A percentile compares a stretch with the other conserved stretches of the same genome.
These are phyloP conservation scores for Carcinoscorpius rotundicauda DNA, from an alignment of 1,140 invertebrate species.

Conservation along the genomic window DNA sequence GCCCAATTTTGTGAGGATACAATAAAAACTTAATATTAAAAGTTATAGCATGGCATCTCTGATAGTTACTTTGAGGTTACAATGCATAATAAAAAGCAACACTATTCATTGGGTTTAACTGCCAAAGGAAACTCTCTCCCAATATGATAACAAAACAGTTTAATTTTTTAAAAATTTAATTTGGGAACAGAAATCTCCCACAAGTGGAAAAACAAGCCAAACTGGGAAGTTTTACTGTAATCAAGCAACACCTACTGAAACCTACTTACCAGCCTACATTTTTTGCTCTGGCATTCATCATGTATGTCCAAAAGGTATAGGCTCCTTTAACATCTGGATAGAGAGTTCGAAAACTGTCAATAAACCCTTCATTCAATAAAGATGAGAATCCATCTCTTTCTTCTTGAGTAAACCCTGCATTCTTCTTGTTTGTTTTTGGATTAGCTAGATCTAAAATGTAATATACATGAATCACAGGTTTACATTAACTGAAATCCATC, in stretches of 20 bases:
- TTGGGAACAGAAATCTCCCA: neutral
- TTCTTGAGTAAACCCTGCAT: conserved; percentile 89
- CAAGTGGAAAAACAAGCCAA: neutral
- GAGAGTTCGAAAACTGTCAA: conserved; percentile 77
- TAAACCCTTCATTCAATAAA: conserved; percentile 58
- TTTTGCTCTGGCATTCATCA: conserved; percentile 65
- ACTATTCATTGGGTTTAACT: too few species aligned
- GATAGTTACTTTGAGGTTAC: too few species aligned
- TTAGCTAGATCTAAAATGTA: conserved; percentile 68
- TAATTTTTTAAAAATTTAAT: neutral
- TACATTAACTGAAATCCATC: too few species aligned
- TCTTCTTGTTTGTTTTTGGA: conserved; percentile 84
- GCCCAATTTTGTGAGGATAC: too few species aligned
- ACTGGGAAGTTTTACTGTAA: neutral
- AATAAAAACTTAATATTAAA: too few species aligned
- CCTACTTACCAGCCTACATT: conserved; percentile 82
- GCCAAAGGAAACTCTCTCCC: neutral
- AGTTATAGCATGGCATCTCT: too few species aligned
- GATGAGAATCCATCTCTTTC: conserved; percentile 81
- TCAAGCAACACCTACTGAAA: conserved; percentile 16
- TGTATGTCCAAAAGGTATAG: conserved; percentile 93
- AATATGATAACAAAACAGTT: neutral
- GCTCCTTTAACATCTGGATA: conserved; percentile 71
- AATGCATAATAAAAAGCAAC: too few species aligned
- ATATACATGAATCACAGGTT: conserved; percentile 5